Evolutionary conservation across 1,140 invertebrate species (phyloP), one percentile per base, ranked within the genome.

Genomic region (Bactericera cockerelli): DNA sequence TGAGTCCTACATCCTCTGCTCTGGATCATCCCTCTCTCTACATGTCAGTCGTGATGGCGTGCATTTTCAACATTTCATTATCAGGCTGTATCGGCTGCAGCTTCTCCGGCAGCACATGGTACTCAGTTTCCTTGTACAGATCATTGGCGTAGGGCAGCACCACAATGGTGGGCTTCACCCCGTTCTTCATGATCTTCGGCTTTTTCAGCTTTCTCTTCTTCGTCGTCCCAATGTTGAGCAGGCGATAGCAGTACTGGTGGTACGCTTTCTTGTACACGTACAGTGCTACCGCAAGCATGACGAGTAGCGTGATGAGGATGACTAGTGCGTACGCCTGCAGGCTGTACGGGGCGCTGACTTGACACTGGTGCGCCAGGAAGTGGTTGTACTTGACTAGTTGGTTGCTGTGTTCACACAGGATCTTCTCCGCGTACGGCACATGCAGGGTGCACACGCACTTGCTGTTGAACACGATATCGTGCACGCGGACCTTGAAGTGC

Each of bases 91-190:
- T 72, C 22, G 87, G 78, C 68, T 87, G 82, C 10, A 85, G 82
- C 67, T 81, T 81, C 74, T 89, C 86, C 55, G 88, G 82, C 67
- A 88, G 81, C 63, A 88, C 83, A 70, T 88, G 83, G 65, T 89
- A 79, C 70, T 89, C 86, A 2, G 86, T 89, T 71, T 89, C 86
- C 66, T 81, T 77, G 70, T 90, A 90, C 13, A 49, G 3, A 49
- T 49, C 42, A n/a, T 49, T 22, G 22, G 6, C 19, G 19, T 49
- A 49, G 22, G 42, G 42, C 22, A 49, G 19, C n/a, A 49, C 42
- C 4, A 49, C 19, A 6, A 49, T 49, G 4, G 42, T 49, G 3
- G 42, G 42, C 22, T 49, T 49, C n/a, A 49, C 42, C 4, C 42
- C 42, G 19, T 49, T 49, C 42, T 49, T 49, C 42, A 49, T 49